These are phyloP conservation scores for Tachuris rubrigastra DNA, from an alignment of 2,113 vertebrate species.

Conservation along the genomic window DNA sequence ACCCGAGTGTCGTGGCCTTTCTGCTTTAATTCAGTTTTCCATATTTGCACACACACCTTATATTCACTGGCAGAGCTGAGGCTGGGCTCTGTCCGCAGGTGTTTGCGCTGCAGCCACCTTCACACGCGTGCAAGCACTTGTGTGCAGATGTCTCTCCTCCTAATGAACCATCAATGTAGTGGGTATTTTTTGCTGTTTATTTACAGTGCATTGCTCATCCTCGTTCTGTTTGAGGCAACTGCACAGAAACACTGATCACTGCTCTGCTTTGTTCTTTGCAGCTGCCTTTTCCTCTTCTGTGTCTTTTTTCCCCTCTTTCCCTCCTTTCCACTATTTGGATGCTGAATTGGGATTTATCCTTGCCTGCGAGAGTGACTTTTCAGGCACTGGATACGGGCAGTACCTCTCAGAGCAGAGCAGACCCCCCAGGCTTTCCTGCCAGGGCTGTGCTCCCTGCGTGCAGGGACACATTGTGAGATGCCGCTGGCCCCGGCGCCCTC, in stretches of 20 bases:
- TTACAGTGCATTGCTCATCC: not conserved
- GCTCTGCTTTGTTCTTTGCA: not conserved
- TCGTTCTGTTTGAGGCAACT: not conserved
- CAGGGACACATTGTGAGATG: not conserved
- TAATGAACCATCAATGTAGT: accelerated
- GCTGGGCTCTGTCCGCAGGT: not conserved
- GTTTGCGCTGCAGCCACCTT: not conserved
- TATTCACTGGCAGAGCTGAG: not conserved
- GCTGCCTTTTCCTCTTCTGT: not conserved
- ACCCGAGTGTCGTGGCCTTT: not conserved
- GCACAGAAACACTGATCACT: not conserved
- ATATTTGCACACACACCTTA: not conserved
- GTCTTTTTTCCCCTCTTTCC: not conserved
- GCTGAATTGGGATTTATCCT: not conserved
- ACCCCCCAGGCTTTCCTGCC: not conserved
- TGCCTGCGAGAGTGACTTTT: not conserved
- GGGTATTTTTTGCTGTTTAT: not conserved
- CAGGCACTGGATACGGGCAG: not conserved
- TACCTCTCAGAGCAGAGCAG: accelerated
- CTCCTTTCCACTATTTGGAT: not conserved
- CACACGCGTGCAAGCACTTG: accelerated
- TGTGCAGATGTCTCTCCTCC: not conserved
- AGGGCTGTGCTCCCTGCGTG: accelerated
- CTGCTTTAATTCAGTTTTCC: not conserved
- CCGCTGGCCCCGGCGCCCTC: not conserved